These are phyloP conservation scores for Ceratosolen solmsi DNA, from an alignment of 1,140 invertebrate genomes.

Conservation along the genomic window DNA sequence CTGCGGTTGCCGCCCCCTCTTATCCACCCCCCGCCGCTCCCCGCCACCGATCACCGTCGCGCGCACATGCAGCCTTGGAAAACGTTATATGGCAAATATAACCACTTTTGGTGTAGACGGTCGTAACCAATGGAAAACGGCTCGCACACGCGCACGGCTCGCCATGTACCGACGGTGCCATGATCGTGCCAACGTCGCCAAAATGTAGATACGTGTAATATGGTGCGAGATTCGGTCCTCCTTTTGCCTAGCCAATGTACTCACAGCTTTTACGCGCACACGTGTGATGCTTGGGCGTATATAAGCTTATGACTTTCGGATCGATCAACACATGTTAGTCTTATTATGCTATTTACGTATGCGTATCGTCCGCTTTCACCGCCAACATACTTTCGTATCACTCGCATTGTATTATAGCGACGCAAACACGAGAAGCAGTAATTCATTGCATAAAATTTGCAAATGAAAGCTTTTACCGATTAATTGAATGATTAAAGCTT, in stretches of 20 bases:
- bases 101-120: constrained; percentile 57
- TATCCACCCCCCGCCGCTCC: not conserved
- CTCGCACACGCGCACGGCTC: constrained; percentile 54
- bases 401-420: not conserved
- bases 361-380: not conserved
- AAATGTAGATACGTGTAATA: constrained; percentile 1
- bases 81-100: constrained; percentile 63
- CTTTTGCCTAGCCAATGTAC: constrained; percentile 27
- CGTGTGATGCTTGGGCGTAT: constrained; percentile 33
- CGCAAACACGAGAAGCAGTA: not conserved
- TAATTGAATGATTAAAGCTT: constrained; percentile 17
- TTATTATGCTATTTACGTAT: constrained; percentile 27
- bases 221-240: not conserved
- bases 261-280: not conserved
- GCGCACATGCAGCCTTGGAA: not conserved
- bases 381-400: not conserved
- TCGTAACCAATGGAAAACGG: constrained; percentile 68
- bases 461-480: not conserved
- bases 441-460: not conserved
- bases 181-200: no score
- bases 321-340: constrained; percentile 52
- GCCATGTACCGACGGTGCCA: not conserved
- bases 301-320: constrained; percentile 46
- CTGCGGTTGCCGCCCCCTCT: constrained; percentile 71
- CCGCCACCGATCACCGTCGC: not conserved